Conservation (phyloP, 2,888 invertebrate species). For the Lasioglossum lativentre region DNA sequence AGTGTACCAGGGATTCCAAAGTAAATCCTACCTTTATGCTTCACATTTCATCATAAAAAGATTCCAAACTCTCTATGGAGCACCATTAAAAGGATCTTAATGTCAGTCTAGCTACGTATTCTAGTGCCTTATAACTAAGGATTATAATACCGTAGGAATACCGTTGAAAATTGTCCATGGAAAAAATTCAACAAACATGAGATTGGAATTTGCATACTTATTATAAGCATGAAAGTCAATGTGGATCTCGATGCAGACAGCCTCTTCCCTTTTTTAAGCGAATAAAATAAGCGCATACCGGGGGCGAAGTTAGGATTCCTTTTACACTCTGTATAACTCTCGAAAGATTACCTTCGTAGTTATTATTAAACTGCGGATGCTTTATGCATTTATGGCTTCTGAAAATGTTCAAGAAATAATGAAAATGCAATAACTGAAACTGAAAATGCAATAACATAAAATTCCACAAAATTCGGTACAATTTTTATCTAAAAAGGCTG, state of each 20-base stretch:
- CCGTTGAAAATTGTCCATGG: not conserved
- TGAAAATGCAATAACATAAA: no score
- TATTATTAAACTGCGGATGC: no score
- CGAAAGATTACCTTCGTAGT: no score
- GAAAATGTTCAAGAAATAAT: no score
- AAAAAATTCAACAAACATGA: conserved; percentile 11
- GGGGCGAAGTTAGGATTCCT: not conserved
- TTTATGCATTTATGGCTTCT: no score
- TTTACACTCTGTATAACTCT: not conserved
- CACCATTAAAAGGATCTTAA: conserved; percentile 8
- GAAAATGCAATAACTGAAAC: no score
- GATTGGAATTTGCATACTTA: conserved; percentile 18
- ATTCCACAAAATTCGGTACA: no score
- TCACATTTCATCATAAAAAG: conserved; percentile 19
- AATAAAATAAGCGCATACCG: not conserved
- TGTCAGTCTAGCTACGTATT: not conserved
- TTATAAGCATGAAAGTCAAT: conserved; percentile 16
- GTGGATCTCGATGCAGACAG: not conserved
- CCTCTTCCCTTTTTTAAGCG: not conserved
- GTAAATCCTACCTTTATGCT: conserved; percentile 12
- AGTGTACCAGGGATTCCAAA: conserved; percentile 5
- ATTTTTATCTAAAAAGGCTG: no score
- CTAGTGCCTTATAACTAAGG: conserved; percentile 14
- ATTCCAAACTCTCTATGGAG: conserved; percentile 1
- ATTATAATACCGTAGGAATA: conserved; percentile 14